phyloP scores from a whole-genome alignment of 2,797 vertebrate species.

The Hapalemur alaotrensis region DNA sequence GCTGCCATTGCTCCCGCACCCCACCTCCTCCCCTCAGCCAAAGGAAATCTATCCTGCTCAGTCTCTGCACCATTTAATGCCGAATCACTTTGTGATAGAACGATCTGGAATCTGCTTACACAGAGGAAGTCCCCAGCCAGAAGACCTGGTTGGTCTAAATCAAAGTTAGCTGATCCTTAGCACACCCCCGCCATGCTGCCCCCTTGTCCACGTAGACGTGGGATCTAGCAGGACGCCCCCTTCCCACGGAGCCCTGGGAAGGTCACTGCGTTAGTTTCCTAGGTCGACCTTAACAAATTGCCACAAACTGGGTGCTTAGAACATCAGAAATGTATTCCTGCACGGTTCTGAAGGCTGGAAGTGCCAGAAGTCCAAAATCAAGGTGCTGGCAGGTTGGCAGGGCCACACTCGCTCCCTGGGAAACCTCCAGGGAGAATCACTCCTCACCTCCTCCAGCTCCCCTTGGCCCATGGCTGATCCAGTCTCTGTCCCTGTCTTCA shows the following conservation, averaged over 20 bases:
- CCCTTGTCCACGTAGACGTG: rapidly evolving
- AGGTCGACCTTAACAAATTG: background rate
- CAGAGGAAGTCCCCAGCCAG: background rate
- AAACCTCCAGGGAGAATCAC: background rate
- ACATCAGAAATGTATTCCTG: background rate
- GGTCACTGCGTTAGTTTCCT: too few species aligned
- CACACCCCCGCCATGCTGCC: rapidly evolving
- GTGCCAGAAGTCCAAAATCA: background rate
- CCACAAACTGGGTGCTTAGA: background rate
- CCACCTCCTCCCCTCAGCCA: background rate
- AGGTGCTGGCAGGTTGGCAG: background rate
- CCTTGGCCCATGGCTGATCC: background rate
- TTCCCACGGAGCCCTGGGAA: background rate
- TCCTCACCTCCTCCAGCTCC: background rate
- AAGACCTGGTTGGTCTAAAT: background rate
- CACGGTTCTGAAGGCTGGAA: background rate
- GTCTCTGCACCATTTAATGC: too few species aligned
- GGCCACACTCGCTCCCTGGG: rapidly evolving
- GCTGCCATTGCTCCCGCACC: rapidly evolving
- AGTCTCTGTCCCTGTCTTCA: background rate
- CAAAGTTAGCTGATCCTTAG: background rate
- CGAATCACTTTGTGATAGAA: background rate
- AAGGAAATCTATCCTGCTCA: background rate
- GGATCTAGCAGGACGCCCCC: background rate
- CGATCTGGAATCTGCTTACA: background rate